phyloP scores from a whole-genome alignment of 2,888 invertebrate species.

The Synergus itoensis region DNA sequence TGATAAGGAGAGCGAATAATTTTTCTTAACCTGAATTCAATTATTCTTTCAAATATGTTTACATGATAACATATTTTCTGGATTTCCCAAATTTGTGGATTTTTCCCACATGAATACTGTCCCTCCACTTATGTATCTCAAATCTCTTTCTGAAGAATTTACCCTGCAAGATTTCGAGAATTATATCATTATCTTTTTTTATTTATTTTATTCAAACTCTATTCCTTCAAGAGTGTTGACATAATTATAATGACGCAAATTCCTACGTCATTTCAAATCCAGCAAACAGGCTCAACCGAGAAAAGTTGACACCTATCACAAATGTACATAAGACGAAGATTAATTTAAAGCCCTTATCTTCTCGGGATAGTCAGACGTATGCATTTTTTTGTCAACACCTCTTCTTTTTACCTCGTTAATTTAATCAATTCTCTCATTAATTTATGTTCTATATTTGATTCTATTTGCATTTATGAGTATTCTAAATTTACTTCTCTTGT shows the following conservation, averaged over 20 bases:
- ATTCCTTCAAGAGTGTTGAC: conserved; percentile 12
- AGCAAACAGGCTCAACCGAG: conserved; percentile 56
- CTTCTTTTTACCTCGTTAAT: background rate
- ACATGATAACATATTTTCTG: background rate
- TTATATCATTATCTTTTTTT: conserved; percentile 13
- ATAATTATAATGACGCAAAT: conserved; percentile 56
- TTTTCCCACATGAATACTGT: background rate
- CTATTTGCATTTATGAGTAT: no score
- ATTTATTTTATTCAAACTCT: background rate
- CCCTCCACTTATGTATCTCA: background rate
- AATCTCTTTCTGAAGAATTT: background rate
- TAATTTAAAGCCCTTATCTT: conserved; percentile 68
- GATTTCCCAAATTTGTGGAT: background rate
- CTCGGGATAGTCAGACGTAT: conserved; percentile 32
- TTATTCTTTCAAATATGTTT: conserved; percentile 5
- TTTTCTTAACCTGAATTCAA: background rate
- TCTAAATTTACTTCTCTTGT: no score
- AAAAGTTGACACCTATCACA: conserved; percentile 60
- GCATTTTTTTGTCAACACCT: conserved; percentile 4
- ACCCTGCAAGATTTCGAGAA: background rate
- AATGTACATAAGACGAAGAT: conserved; percentile 61
- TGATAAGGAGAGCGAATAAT: background rate
- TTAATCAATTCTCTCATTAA: background rate
- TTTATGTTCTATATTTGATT: background rate
- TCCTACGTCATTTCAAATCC: conserved; percentile 52